Conservation (phyloP, 2,888 invertebrate genomes). For the Belgica antarctica region DNA sequence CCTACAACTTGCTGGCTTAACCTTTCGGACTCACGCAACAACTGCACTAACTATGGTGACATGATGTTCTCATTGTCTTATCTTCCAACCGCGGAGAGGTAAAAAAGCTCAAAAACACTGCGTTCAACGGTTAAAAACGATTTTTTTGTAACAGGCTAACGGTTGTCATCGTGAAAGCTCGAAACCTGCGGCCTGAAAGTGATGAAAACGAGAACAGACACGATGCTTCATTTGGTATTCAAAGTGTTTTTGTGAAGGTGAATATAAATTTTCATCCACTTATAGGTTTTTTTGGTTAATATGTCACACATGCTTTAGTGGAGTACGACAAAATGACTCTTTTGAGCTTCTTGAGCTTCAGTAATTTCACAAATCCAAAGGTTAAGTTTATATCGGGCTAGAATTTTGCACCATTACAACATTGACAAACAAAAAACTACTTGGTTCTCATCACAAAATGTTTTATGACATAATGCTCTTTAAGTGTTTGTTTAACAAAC, state of each 20-base stretch:
- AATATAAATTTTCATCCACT: constrained; percentile 41
- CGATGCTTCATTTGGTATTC: constrained; percentile 54
- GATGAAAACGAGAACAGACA: constrained; percentile 45
- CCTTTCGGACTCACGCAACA: constrained; percentile 67
- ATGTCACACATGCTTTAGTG: too few species aligned
- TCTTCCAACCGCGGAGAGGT: constrained; percentile 71
- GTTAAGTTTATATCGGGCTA: too few species aligned
- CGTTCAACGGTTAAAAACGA: neutral
- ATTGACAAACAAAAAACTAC: too few species aligned
- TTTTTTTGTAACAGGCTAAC: constrained; percentile 58
- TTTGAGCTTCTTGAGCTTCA: too few species aligned
- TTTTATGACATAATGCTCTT: too few species aligned
- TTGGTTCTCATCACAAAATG: too few species aligned
- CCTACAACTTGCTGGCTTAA: constrained; percentile 78
- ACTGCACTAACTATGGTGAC: constrained; percentile 70
- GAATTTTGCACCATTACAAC: too few species aligned
- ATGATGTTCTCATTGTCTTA: constrained; percentile 79
- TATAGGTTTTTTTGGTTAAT: too few species aligned
- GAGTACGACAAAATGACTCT: too few species aligned
- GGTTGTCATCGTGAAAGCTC: constrained; percentile 72
- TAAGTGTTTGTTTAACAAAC: too few species aligned
- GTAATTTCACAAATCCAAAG: too few species aligned
- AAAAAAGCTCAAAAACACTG: neutral
- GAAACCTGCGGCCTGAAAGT: constrained; percentile 65
- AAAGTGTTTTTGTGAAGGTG: constrained; percentile 77